A percentile compares a stretch with the other conserved stretches of the same genome.
phyloP scores from a whole-genome alignment of 2,797 vertebrate species.

The Pseudomugil gertrudae region DNA sequence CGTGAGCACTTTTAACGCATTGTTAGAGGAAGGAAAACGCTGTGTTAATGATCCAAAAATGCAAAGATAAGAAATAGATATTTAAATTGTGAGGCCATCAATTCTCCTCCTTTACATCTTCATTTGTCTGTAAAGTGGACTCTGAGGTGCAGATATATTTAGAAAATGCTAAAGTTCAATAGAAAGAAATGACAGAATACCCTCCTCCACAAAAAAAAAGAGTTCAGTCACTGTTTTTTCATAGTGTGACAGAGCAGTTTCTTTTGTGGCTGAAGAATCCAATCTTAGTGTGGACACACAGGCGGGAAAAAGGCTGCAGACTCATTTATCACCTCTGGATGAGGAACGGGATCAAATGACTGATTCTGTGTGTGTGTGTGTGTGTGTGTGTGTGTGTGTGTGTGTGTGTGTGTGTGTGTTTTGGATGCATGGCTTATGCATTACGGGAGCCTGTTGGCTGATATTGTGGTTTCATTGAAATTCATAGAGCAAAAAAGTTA shows the following conservation, averaged over 20 bases:
- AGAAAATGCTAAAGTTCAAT: too few species aligned
- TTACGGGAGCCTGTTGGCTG: too few species aligned
- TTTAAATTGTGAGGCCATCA: not conserved
- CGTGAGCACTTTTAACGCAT: constrained; percentile 19
- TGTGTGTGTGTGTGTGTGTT: constrained; percentile 35
- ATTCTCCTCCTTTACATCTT: too few species aligned
- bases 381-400: constrained; percentile 37
- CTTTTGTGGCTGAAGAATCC: not conserved
- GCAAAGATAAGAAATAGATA: not conserved
- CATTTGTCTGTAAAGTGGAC: too few species aligned
- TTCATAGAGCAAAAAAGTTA: not conserved
- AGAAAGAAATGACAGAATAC: too few species aligned
- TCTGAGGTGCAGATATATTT: too few species aligned
- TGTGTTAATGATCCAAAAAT: not conserved
- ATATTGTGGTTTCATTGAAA: too few species aligned
- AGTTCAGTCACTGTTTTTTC: not conserved
- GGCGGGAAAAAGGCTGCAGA: constrained; percentile 13
- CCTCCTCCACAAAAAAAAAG: too few species aligned
- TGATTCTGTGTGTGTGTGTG: constrained; percentile 24
- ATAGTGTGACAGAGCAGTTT: not conserved
- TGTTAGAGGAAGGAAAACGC: not conserved
- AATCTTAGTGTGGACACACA: constrained; percentile 17
- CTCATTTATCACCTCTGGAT: constrained; percentile 58
- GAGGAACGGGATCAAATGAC: constrained; percentile 49
- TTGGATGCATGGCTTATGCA: constrained; percentile 38